These are phyloP conservation scores for Heliopora coerulea DNA, from an alignment of 92 coral and sea anemone genomes.

Conservation along the genomic window DNA sequence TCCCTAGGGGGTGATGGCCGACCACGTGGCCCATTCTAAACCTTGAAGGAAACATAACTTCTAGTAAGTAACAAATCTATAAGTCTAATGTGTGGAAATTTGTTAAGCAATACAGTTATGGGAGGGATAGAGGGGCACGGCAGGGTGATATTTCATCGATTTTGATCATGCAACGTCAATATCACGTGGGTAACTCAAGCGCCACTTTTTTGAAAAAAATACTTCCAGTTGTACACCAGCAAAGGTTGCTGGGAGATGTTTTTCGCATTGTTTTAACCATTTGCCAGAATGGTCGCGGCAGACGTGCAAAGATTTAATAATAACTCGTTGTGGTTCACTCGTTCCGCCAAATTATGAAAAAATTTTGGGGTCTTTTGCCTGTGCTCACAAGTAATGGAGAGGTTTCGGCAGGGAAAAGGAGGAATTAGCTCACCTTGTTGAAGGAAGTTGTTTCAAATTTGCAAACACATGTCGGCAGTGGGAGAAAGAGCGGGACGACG, in stretches of 20 bases:
- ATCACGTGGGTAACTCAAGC: too few relatives aligned
- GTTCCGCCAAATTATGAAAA: not conserved
- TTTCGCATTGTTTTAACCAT: conserved; percentile 21
- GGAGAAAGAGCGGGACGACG: conserved; percentile 79
- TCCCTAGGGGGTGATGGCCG: too few relatives aligned
- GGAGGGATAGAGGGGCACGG: too few relatives aligned
- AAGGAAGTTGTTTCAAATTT: conserved; percentile 28
- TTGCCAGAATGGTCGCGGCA: not conserved
- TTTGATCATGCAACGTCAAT: too few relatives aligned
- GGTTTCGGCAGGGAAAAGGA: not conserved
- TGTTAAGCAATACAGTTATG: too few relatives aligned
- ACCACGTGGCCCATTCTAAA: too few relatives aligned
- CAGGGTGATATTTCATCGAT: too few relatives aligned
- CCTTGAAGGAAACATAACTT: too few relatives aligned
- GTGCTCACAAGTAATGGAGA: not conserved
- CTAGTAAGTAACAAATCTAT: too few relatives aligned
- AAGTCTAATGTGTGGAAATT: too few relatives aligned
- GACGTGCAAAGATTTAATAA: not conserved
- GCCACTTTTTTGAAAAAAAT: too few relatives aligned
- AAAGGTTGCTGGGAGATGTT: conserved; percentile 26
- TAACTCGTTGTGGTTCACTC: not conserved
- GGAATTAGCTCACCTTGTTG: not conserved
- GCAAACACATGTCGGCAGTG: conserved; percentile 48
- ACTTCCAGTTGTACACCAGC: conserved; percentile 9
- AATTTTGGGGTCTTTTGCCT: not conserved